phyloP scores from a whole-genome alignment of 2,113 vertebrate species.

The Osmerus mordax region DNA sequence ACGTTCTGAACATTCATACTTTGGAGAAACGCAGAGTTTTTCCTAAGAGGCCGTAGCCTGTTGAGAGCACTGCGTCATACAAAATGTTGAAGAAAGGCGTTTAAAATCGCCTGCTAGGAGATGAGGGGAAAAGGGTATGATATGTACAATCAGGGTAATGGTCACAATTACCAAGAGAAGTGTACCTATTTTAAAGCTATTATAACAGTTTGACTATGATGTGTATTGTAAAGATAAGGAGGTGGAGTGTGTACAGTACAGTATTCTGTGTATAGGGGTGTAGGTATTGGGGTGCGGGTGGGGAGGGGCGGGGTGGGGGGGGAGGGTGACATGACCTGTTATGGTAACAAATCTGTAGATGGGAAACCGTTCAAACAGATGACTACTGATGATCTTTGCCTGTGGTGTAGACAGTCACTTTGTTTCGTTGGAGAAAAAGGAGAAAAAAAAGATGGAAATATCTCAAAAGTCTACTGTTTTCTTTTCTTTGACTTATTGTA shows the following conservation, averaged over 20 bases:
- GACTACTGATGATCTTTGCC: slow-evolving; percentile 75
- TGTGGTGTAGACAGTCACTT: slow-evolving; percentile 79
- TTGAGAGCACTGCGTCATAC: slow-evolving; percentile 44
- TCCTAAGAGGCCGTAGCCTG: slow-evolving; percentile 34
- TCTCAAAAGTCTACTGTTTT: slow-evolving; percentile 18
- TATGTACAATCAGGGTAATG: slow-evolving; percentile 73
- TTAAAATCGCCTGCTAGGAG: slow-evolving; percentile 56
- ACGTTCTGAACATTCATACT: slow-evolving; percentile 41
- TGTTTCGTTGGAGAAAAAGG: slow-evolving; percentile 63
- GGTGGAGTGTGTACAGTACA: slow-evolving; percentile 63
- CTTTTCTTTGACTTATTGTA: slow-evolving; percentile 27
- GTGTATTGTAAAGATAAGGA: slow-evolving; percentile 56
- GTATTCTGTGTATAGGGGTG: slow-evolving; percentile 71
- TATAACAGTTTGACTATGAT: slow-evolving; percentile 71
- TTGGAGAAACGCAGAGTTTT: slow-evolving; percentile 34
- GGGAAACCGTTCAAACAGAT: slow-evolving; percentile 66
- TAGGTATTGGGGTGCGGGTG: slow-evolving; percentile 55
- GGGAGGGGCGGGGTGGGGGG: slow-evolving; percentile 59
- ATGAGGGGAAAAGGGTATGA: slow-evolving; percentile 64
- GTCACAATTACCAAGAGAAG: slow-evolving; percentile 62
- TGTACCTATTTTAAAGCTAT: slow-evolving; percentile 72
- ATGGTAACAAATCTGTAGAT: slow-evolving; percentile 59
- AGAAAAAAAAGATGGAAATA: slow-evolving; percentile 54
- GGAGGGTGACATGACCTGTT: slow-evolving; percentile 54
- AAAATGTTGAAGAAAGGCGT: slow-evolving; percentile 45